Evolutionary conservation across 92 coral and sea anemone genomes (phyloP).

Genomic region (Micromussa lordhowensis): DNA sequence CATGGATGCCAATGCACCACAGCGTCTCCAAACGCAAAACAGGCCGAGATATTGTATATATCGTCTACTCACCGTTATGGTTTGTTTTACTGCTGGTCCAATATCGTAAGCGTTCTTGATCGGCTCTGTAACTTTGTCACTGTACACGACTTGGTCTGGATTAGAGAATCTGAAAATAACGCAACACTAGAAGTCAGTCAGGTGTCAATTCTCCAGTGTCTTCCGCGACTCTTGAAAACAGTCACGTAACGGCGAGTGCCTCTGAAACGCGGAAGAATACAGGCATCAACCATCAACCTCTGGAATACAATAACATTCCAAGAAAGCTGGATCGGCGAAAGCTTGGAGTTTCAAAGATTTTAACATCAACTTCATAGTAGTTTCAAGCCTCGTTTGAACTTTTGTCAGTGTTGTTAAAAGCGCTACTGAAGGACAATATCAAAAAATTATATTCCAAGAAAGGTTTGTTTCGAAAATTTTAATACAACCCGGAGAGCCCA

Average conservation of each 20-base stretch:
- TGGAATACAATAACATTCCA: not conserved
- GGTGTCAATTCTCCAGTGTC: no score
- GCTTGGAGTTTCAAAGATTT: no score
- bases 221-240: no score
- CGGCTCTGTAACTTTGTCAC: slow-evolving; percentile 43
- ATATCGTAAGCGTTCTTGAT: slow-evolving; percentile 53
- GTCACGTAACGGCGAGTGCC: not conserved
- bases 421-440: no score
- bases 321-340: no score
- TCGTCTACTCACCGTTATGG: slow-evolving; percentile 64
- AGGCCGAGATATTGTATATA: not conserved
- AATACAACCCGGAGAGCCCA: not conserved
- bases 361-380: no score
- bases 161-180: slow-evolving; percentile 58
- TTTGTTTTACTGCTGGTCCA: slow-evolving; percentile 71
- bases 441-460: not conserved
- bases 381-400: no score
- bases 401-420: no score
- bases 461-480: not conserved
- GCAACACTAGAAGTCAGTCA: not conserved
- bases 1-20: not conserved
- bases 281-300: not conserved
- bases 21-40: not conserved
- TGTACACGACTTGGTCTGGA: slow-evolving; percentile 79
- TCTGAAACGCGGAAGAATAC: not conserved